phyloP scores from a whole-genome alignment of 2,113 vertebrate genomes.

The Lota lota region DNA sequence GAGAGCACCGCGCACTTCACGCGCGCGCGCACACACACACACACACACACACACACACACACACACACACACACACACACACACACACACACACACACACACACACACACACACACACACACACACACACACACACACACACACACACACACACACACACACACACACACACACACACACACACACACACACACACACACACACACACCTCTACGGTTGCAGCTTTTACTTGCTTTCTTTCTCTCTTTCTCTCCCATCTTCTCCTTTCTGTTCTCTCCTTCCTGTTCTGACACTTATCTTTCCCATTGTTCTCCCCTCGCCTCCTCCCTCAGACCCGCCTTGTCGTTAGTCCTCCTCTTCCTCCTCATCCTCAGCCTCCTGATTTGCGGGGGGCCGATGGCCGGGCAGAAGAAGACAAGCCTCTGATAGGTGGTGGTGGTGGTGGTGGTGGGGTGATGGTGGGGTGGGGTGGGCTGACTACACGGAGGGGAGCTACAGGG shows the following conservation, averaged over 20 bases:
- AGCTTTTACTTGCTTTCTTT: neutral
- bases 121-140: too few species aligned
- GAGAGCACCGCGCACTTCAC: too few species aligned
- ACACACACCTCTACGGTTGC: too few species aligned
- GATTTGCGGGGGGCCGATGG: constrained; percentile 37
- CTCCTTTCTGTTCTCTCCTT: neutral
- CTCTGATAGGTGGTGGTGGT: constrained; percentile 8
- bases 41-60: too few species aligned
- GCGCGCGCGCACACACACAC: too few species aligned
- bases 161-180: too few species aligned
- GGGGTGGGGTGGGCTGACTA: constrained; percentile 20
- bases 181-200: too few species aligned
- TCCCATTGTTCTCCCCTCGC: neutral
- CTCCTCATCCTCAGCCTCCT: constrained; percentile 31
- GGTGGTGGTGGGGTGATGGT: constrained; percentile 48
- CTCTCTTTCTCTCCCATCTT: neutral
- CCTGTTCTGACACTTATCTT: constrained; percentile 9
- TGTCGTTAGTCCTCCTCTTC: neutral
- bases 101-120: too few species aligned
- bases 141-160: too few species aligned
- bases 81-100: too few species aligned
- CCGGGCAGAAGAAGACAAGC: constrained; percentile 34
- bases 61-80: too few species aligned
- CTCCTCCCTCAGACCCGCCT: constrained; percentile 6
- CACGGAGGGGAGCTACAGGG: neutral